phyloP scores from a whole-genome alignment of 2,113 vertebrate species.

The Potamarius usumacintae region DNA sequence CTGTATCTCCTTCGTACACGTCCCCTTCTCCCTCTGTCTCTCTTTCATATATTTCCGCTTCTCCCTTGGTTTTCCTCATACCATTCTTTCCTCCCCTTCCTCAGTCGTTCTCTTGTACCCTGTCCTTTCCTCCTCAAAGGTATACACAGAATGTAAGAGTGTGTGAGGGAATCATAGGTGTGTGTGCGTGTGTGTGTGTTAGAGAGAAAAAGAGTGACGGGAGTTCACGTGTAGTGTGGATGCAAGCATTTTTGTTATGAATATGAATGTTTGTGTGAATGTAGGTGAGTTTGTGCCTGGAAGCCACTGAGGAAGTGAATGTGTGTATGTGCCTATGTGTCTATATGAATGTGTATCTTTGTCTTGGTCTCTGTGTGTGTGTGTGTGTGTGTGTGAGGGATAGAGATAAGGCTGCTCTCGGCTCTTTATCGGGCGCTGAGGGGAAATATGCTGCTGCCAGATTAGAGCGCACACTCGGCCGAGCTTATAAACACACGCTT shows the following conservation, averaged over 20 bases:
- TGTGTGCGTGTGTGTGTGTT: conserved; percentile 44
- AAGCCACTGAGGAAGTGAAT: conserved; percentile 15
- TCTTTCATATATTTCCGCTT: neutral
- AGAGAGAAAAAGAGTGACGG: neutral
- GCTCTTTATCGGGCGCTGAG: conserved; percentile 89
- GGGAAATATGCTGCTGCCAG: conserved; percentile 98
- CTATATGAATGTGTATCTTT: conserved; percentile 61
- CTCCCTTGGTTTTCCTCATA: neutral
- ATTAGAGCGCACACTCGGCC: conserved; percentile 97
- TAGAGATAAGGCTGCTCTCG: conserved; percentile 90
- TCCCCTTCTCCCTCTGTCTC: neutral
- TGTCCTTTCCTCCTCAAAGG: neutral
- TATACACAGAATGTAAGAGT: neutral
- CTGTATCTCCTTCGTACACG: neutral
- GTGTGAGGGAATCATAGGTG: neutral
- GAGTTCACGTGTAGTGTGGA: neutral
- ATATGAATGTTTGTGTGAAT: conserved; percentile 55
- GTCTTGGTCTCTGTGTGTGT: conserved; percentile 62
- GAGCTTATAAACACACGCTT: conserved; percentile 99
- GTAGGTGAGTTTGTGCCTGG: conserved; percentile 6
- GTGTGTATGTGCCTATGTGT: conserved; percentile 16
- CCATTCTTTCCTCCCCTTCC: neutral
- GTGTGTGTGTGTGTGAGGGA: conserved; percentile 66
- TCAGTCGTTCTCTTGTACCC: neutral
- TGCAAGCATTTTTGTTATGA: conserved; percentile 44